These are phyloP conservation scores for Bombus superbus DNA, from an alignment of 1,140 invertebrate genomes.

Conservation along the genomic window DNA sequence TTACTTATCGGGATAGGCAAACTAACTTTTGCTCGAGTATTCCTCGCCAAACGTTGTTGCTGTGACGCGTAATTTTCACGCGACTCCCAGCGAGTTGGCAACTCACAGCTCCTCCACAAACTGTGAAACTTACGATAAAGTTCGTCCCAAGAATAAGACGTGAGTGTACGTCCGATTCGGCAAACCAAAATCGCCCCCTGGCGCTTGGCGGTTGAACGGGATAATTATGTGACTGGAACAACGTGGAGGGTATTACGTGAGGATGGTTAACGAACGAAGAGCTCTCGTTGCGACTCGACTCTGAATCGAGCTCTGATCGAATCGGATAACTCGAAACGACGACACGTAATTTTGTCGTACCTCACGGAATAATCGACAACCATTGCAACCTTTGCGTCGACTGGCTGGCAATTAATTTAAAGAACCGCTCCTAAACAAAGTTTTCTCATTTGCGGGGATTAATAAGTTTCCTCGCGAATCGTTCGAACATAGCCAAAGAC, in stretches of 20 bases:
- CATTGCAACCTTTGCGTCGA: not conserved
- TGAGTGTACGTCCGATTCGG: not conserved
- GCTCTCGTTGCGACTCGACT: not conserved
- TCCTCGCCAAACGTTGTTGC: slow-evolving; percentile 30
- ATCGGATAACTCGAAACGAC: not conserved
- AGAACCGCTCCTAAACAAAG: slow-evolving; percentile 6
- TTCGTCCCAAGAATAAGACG: slow-evolving; percentile 16
- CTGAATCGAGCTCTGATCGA: not conserved
- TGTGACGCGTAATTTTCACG: slow-evolving; percentile 57
- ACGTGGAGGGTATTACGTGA: not conserved
- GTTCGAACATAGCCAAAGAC: not conserved
- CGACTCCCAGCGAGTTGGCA: slow-evolving; percentile 28
- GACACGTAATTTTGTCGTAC: slow-evolving; percentile 13
- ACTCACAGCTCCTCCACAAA: not conserved
- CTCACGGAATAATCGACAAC: not conserved
- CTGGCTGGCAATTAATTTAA: slow-evolving; percentile 21
- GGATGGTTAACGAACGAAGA: not conserved
- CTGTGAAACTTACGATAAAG: slow-evolving; percentile 6
- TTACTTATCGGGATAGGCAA: slow-evolving; percentile 5
- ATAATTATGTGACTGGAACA: slow-evolving; percentile 34
- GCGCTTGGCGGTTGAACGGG: not conserved
- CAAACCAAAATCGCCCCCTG: slow-evolving; percentile 11
- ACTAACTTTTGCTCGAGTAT: slow-evolving; percentile 17
- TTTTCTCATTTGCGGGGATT: slow-evolving; percentile 33
- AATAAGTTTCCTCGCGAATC: slow-evolving; percentile 14